Base-by-base conservation (phyloP, 2,888 invertebrate species). In the Mycalesis mineus region DNA sequence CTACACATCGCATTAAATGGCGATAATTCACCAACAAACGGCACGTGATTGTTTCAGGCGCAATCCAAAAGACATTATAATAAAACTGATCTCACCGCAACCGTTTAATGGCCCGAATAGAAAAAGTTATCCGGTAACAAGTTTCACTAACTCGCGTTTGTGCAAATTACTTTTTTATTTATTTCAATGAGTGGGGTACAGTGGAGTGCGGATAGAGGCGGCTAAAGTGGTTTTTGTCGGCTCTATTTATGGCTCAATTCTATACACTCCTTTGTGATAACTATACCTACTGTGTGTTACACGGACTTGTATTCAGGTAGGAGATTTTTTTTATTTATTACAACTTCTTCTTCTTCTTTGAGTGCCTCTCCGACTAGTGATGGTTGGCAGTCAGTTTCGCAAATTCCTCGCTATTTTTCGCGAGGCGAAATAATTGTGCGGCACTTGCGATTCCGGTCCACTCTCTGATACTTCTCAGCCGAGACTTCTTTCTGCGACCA, bases 61-160 rank as follows among this genome's bases (percentile, higher is more conserved):
- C 57, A 57, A 60, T 60, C 50, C 22, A 57, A 60, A 60, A 60
- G 40, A 28, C 50, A 60, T 60, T 57, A 57, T 37, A 60, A 60
- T 60, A 57, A 60, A 60, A 57, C 44, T 31, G 52, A 52, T 52
- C 52, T 42, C 55, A 47, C 62, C 59, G 55, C 56, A 56, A 53
- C 47, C 62, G 62, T 47, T 55, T 63, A 60, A 63, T 63, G 62
- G 57, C 48, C 49, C 53, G 58, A 56, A 60, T 63, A 58, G 56
- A 53, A 63, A 62, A 63, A 63, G 58, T 63, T 63, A 56, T 58
- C 49, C 55, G 31, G 47, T 48, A 56, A 49, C 55, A 54, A 48
- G 40, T 55, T 55, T 41, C 42, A 41, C 52, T 52, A 52, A 52
- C 42, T 52, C 52, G 33, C 52, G 52, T 52, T 52, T 52, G 52